These are phyloP conservation scores for Rousettus leschenaultii DNA, from an alignment of 2,113 vertebrate species.

Conservation along the genomic window DNA sequence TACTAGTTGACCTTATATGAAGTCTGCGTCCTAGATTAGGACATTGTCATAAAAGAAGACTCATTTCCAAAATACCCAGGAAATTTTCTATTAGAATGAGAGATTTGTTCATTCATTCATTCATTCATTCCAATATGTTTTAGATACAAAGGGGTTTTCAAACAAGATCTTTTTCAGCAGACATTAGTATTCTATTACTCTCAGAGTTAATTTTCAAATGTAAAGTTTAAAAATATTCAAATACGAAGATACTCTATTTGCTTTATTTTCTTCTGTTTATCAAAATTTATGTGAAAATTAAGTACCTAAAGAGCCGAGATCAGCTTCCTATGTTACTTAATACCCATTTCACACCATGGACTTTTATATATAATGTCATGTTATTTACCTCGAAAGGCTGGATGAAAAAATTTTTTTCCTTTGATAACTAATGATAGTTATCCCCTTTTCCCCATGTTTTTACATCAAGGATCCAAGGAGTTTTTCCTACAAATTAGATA, in stretches of 20 bases:
- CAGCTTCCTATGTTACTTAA: not conserved
- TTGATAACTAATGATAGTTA: slow-evolving; percentile 9
- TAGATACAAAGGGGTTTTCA: not conserved
- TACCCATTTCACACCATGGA: not conserved
- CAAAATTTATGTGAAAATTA: not conserved
- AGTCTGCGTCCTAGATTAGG: not conserved
- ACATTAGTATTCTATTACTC: not conserved
- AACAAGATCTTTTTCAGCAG: not conserved
- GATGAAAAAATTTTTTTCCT: not conserved
- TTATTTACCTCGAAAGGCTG: not conserved
- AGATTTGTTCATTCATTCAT: not conserved
- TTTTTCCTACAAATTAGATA: not conserved
- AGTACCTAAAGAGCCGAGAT: not conserved
- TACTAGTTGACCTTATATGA: not conserved
- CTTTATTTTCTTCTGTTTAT: not conserved
- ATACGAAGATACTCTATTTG: not conserved
- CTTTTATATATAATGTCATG: slow-evolving; percentile 3
- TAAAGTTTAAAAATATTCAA: slow-evolving; percentile 33
- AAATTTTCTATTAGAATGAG: not conserved
- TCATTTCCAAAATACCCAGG: slow-evolving; percentile 11
- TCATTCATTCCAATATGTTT: slow-evolving; percentile 13
- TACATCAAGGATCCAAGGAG: not conserved
- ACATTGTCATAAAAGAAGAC: not conserved
- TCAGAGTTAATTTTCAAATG: slow-evolving; percentile 42
- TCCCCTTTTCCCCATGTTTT: not conserved